A percentile compares a stretch with the other conserved stretches of the same genome.
Evolutionary conservation across 2,113 vertebrate genomes (phyloP).

Genomic region (Tychaedon coryphoeus): DNA sequence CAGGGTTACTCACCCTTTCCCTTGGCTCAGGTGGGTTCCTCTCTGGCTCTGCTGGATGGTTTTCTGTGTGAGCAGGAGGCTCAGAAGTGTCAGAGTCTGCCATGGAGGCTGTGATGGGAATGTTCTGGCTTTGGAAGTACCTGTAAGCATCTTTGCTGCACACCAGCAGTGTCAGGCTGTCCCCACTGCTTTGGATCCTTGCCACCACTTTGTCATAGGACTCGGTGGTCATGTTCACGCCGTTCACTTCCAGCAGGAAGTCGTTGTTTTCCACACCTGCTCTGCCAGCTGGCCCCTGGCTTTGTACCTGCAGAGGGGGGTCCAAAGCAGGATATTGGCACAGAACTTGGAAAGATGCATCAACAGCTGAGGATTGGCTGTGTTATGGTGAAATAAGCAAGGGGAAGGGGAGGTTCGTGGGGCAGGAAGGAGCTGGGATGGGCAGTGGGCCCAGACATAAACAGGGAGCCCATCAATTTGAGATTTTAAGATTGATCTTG

Average conservation of each 20-base stretch:
- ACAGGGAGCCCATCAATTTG: not conserved
- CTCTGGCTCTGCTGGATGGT: not conserved
- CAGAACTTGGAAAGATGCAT: not conserved
- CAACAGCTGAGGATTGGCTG: not conserved
- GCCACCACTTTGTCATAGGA: constrained; percentile 81
- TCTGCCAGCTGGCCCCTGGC: constrained; percentile 74
- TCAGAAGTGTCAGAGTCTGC: constrained; percentile 48
- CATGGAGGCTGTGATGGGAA: constrained; percentile 73
- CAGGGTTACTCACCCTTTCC: constrained; percentile 62
- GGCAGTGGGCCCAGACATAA: not conserved
- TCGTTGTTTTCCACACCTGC: constrained; percentile 85
- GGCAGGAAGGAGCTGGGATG: not conserved
- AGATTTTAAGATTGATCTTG: not conserved
- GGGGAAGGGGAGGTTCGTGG: not conserved
- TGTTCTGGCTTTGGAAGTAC: constrained; percentile 76
- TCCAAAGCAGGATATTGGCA: not conserved
- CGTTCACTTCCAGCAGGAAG: constrained; percentile 86
- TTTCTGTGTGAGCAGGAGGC: not conserved
- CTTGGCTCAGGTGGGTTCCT: not conserved
- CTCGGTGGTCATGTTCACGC: constrained; percentile 78
- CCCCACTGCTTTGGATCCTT: constrained; percentile 76
- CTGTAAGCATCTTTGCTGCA: constrained; percentile 76
- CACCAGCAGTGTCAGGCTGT: constrained; percentile 80
- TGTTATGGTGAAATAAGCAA: not conserved
- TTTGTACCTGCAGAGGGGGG: constrained; percentile 77